These are phyloP conservation scores for Hephaestus fuliginosus DNA, from an alignment of 2,797 vertebrate species.

Conservation along the genomic window DNA sequence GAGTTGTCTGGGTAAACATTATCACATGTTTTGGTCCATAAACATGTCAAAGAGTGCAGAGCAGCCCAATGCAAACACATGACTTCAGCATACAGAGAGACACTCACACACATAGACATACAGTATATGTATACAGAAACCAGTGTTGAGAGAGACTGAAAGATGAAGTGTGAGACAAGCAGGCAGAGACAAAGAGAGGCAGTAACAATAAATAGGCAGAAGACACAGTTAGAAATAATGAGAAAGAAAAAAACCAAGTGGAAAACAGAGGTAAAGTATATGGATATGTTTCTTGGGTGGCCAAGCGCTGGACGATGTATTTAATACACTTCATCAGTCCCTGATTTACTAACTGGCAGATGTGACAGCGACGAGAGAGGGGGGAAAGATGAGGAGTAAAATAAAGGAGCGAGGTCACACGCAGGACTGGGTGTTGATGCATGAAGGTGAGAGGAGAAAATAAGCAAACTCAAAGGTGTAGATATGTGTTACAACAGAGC, in stretches of 20 bases:
- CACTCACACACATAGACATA: conserved; percentile 11
- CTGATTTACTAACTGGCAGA: conserved; percentile 73
- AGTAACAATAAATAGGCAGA: conserved; percentile 48
- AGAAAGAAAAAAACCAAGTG: conserved; percentile 14
- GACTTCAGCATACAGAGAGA: conserved; percentile 64
- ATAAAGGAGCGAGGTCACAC: conserved; percentile 40
- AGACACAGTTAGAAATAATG: conserved; percentile 26
- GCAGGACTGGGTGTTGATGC: conserved; percentile 60
- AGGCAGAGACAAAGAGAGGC: conserved; percentile 30
- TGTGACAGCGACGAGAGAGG: conserved; percentile 66
- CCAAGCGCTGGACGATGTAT: conserved; percentile 43
- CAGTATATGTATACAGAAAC: conserved; percentile 30
- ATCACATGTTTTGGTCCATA: conserved; percentile 69
- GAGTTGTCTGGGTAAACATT: conserved; percentile 76
- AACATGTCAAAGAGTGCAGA: conserved; percentile 67
- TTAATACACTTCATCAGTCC: conserved; percentile 67
- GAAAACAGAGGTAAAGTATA: conserved; percentile 22
- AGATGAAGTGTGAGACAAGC: conserved; percentile 58
- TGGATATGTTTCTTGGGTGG: conserved; percentile 61
- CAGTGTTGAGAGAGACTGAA: conserved; percentile 56
- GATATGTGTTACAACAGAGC: conserved; percentile 16
- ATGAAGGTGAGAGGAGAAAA: conserved; percentile 35
- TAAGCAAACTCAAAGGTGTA: conserved; percentile 40
- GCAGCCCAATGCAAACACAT: conserved; percentile 78
- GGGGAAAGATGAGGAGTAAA: conserved; percentile 59